Percentiles rank a stretch among this genome's conserved stretches.
These are phyloP conservation scores for Clytia hemisphaerica DNA, from an alignment of 30 jellyfish, hydroid and myxozoan species.

Conservation along the genomic window DNA sequence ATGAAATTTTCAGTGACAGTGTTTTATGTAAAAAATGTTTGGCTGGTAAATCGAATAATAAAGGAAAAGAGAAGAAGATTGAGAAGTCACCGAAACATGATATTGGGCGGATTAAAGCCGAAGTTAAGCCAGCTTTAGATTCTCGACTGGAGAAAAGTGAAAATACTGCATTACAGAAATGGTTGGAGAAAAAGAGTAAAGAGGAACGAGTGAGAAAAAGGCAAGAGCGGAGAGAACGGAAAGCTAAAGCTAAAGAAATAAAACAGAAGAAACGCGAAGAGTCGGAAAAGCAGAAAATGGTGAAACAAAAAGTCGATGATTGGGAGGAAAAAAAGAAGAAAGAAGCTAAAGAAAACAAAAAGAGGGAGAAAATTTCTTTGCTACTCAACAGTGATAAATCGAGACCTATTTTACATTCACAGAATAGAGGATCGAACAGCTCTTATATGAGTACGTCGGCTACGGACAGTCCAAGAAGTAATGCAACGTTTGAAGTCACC, in stretches of 20 bases:
- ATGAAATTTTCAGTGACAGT: background rate
- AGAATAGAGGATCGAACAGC: background rate
- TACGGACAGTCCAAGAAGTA: background rate
- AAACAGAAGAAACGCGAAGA: background rate
- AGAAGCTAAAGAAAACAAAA: conserved; percentile 12
- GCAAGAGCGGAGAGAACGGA: background rate
- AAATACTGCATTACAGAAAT: conserved; percentile 7
- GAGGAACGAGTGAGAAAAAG: conserved; percentile 15
- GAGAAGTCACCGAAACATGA: no score
- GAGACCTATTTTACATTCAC: background rate
- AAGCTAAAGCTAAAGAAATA: background rate
- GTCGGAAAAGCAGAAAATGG: background rate
- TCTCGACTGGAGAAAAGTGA: conserved; percentile 4
- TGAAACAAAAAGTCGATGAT: background rate
- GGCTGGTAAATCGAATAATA: background rate
- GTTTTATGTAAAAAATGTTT: no score
- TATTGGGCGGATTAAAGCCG: no score
- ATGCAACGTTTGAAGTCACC: background rate
- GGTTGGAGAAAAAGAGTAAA: conserved; percentile 15
- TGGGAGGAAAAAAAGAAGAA: conserved; percentile 17
- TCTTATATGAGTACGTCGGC: background rate
- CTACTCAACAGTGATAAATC: background rate
- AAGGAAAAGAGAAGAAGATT: no score
- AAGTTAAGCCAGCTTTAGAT: background rate
- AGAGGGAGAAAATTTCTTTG: background rate